Evolutionary conservation across 2,113 vertebrate genomes (phyloP).

Genomic region (Brachypteracias leptosomus): DNA sequence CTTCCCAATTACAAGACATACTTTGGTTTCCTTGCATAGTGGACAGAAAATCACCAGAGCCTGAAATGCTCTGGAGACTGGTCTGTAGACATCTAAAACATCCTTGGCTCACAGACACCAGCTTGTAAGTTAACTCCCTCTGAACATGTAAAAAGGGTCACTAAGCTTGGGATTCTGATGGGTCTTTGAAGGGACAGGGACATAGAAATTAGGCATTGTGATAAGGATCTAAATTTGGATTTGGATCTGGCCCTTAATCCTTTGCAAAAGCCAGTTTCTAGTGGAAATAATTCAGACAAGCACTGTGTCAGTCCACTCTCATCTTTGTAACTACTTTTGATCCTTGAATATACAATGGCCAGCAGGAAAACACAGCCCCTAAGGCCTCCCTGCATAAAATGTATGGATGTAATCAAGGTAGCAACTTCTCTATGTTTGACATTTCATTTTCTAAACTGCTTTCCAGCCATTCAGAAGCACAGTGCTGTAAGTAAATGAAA

Average conservation of each 20-base stretch:
- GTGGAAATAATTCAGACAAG: background rate
- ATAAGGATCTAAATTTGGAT: background rate
- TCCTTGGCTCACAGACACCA: background rate
- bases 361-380: background rate
- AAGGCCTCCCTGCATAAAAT: background rate
- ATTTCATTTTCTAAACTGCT: background rate
- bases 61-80: background rate
- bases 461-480: background rate
- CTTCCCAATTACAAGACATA: background rate
- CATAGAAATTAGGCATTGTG: background rate
- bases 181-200: background rate
- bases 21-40: background rate
- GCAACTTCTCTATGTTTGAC: background rate
- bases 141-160: background rate
- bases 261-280: background rate
- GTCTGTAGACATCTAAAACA: background rate
- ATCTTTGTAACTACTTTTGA: conserved; percentile 2
- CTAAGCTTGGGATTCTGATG: background rate
- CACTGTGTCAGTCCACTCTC: background rate
- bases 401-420: background rate
- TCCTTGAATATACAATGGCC: background rate
- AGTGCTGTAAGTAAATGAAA: background rate
- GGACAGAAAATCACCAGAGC: background rate
- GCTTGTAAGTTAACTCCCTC: background rate
- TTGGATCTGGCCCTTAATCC: background rate